A percentile compares a stretch with the other conserved stretches of the same genome.
phyloP scores from a whole-genome alignment of 2,888 invertebrate species.

The Abrostola tripartita region DNA sequence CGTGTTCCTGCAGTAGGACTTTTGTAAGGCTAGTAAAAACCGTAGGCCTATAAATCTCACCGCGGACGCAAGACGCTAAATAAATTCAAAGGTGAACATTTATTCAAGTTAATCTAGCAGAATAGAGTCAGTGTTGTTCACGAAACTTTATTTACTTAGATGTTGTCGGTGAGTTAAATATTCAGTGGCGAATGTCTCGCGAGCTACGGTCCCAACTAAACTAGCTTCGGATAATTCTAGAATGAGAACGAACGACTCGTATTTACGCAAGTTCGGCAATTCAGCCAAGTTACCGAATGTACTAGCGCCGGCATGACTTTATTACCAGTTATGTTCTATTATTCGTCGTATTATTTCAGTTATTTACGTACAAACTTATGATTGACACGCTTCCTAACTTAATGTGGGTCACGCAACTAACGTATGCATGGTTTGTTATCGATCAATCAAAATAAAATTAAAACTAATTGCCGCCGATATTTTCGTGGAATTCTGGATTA shows the following conservation, averaged over 20 bases:
- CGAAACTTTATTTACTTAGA: constrained; percentile 23
- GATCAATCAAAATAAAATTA: constrained; percentile 39
- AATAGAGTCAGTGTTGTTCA: constrained; percentile 15
- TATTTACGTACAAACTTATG: constrained; percentile 55
- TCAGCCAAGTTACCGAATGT: constrained; percentile 24
- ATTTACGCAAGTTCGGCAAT: constrained; percentile 39
- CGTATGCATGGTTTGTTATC: constrained; percentile 18
- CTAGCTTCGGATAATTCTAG: constrained; percentile 32
- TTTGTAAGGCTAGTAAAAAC: too few relatives aligned
- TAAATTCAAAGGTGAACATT: neutral
- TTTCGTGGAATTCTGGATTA: constrained; percentile 9
- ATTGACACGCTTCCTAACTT: constrained; percentile 62
- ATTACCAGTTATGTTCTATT: constrained; percentile 20
- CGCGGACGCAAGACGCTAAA: neutral
- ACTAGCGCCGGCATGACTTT: constrained; percentile 27
- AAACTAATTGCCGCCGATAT: constrained; percentile 18
- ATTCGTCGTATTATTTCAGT: constrained; percentile 12
- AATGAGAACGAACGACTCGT: constrained; percentile 7
- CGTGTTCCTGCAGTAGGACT: too few relatives aligned
- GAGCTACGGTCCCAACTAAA: constrained; percentile 30
- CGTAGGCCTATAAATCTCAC: too few relatives aligned
- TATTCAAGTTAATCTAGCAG: constrained; percentile 15
- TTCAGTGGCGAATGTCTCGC: constrained; percentile 35
- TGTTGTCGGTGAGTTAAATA: constrained; percentile 37
- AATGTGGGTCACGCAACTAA: constrained; percentile 55